A percentile compares a stretch with the other conserved stretches of the same genome.
Conservation (phyloP, 1,140 invertebrate genomes). For the Trachymyrmex septentrionalis region DNA sequence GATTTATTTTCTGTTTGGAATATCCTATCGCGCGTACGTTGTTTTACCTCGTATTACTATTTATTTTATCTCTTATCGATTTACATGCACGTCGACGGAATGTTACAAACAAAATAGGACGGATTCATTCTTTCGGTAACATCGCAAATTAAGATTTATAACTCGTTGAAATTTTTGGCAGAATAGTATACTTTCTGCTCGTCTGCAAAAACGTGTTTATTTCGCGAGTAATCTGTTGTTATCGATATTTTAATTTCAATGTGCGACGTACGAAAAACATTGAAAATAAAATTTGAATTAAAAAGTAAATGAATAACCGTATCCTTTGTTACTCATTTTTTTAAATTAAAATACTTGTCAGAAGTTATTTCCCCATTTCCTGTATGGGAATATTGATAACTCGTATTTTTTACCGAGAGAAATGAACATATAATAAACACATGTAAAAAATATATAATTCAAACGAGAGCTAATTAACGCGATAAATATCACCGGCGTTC, state of each 20-base stretch:
- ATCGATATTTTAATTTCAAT: conserved; percentile 43
- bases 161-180: conserved; percentile 16
- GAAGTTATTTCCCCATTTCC: neutral
- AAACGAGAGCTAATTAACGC: neutral
- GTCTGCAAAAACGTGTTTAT: conserved; percentile 17
- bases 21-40: neutral
- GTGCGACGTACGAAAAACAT: neutral
- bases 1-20: conserved; percentile 30
- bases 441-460: conserved; percentile 1
- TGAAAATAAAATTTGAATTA: neutral
- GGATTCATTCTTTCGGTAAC: conserved; percentile 29
- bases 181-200: conserved; percentile 7
- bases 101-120: conserved; percentile 30
- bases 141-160: conserved; percentile 50
- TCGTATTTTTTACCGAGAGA: neutral
- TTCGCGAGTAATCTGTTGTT: conserved; percentile 17
- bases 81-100: neutral
- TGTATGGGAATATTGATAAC: neutral
- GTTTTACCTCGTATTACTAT: neutral
- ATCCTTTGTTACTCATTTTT: neutral
- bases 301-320: neutral
- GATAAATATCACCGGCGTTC: neutral
- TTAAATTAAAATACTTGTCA: neutral
- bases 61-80: conserved; percentile 45
- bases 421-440: neutral